Base-by-base conservation (phyloP, 30 jellyfish, hydroid and myxozoan genomes). In the Kudoa iwatai region DNA sequence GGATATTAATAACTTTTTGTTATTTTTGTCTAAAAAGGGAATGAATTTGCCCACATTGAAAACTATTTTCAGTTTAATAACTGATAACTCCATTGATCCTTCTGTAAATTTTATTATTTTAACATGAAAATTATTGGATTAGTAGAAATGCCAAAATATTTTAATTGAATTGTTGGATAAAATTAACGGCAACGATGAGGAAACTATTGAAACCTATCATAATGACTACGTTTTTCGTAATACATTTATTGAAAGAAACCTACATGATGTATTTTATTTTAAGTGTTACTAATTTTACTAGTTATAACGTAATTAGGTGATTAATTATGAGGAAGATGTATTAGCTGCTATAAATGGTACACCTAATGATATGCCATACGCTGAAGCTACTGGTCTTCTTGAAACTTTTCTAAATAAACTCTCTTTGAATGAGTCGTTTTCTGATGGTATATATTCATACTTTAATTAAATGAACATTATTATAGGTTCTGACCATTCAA, bases 161-260 rank as follows among this genome's bases (percentile, higher is more conserved):
- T 28, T 28, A 28, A n/a, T 28, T 33, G 88, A 77, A 38, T 56
- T 55, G 52, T 24, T 36, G 15, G 74, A 84, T 0, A 55, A 52
- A 2, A 50, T 24, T 19, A 44, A 87, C 7, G 38, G 54, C 21
- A 22, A 42, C 22, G 64, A 21, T 12, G 83, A 53, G 9, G 47
- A 49, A 9, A 28, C 48, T 2, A 71, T 50, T 40, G 51, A 41
- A 43, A 84, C 53, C 44, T 20, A 49, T 34, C 52, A 61, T 38
- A 69, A 57, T 28, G 96, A 63, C 52, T 83, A 64, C 24, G 96
- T 77, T 13, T 77, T 77, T 50, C 55, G 65, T 45, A 64, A 63
- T 16, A 83, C 88, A 2, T 77, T 43, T 39, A 77, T 77, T 12
- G 88, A 88, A 18, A 57, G 62, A 36, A 67, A 81, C 12, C 51